phyloP scores from a whole-genome alignment of 2,797 vertebrate species.

The Dendrocincla fuliginosa region DNA sequence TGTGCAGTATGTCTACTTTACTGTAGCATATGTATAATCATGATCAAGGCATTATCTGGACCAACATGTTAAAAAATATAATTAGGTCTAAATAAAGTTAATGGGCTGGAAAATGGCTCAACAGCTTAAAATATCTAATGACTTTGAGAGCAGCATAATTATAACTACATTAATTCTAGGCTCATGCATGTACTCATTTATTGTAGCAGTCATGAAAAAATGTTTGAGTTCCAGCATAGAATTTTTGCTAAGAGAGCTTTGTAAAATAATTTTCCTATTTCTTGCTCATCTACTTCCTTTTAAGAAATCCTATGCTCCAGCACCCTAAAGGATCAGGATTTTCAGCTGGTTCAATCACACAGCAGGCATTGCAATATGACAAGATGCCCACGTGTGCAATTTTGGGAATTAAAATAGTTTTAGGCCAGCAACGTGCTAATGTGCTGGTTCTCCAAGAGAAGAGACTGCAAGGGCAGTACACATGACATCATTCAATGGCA shows the following conservation, averaged over 20 bases:
- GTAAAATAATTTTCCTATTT: background rate
- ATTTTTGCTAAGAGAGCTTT: background rate
- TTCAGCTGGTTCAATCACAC: background rate
- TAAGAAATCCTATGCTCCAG: background rate
- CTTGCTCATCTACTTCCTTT: background rate
- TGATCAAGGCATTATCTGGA: background rate
- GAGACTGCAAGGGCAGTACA: background rate
- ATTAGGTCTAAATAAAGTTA: constrained; percentile 47
- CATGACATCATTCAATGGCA: background rate
- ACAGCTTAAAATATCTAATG: constrained; percentile 49
- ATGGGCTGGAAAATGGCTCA: constrained; percentile 44
- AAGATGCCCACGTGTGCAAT: background rate
- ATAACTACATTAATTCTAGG: constrained; percentile 15
- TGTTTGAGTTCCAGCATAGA: background rate
- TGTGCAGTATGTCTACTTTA: background rate
- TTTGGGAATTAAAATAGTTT: background rate
- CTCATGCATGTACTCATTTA: background rate
- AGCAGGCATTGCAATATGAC: background rate
- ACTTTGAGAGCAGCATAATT: constrained; percentile 31
- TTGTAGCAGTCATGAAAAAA: background rate
- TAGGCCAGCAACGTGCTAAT: background rate
- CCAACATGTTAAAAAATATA: constrained; percentile 29
- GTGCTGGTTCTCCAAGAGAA: background rate
- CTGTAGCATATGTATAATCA: background rate
- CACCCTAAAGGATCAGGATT: background rate